Base-by-base conservation (phyloP, 1,140 invertebrate genomes). In the Caenorhabditis elegans region DNA sequence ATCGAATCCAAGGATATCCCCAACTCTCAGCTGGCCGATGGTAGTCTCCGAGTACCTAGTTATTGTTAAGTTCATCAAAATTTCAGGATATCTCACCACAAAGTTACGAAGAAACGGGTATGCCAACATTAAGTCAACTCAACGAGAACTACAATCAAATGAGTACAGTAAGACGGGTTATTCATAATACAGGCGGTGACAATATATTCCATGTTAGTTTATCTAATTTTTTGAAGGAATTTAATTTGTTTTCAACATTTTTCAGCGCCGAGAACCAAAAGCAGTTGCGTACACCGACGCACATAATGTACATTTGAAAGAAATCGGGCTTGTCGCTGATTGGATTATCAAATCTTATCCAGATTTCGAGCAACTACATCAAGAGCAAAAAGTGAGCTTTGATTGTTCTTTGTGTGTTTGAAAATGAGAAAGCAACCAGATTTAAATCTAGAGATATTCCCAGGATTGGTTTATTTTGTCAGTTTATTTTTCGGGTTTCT, bases 211-310 rank as follows among this genome's bases (percentile, higher is more conserved):
- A 31, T 22, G 80, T 81, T 10, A 76, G 80, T 49, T 55, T 53
- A 17, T 46, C 11, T 22, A 15, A n/a, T 31, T 28, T 43, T 11
- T 11, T 3, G 1, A 31, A 2, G 13, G 28, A 11, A n/a, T 24
- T 15, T 31, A 26, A 55, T 1, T 46, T 13, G 17, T 0, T 1
- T 36, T 39, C 26, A 51, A 43, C 8, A 8, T 17, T 36, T 22
- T 75, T 48, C 47, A 81, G 75, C 65, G 43, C 4, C 36, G 51
- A 53, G 46, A 76, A 51, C 80, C 80, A 3, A 36, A 48, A 26
- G 80, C 60, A 28, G 80, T 81, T 8, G 80, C 49, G 8, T 81
- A 81, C 39, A 81, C 36, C 24, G 80, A 81, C 34, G 80, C 80
- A 19, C 65, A 81, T 46, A 46, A 22, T 47, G 46, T 81, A 10